A percentile compares a stretch with the other conserved stretches of the same genome.
phyloP scores from a whole-genome alignment of 2,113 vertebrate species.

The Xiphias gladius region DNA sequence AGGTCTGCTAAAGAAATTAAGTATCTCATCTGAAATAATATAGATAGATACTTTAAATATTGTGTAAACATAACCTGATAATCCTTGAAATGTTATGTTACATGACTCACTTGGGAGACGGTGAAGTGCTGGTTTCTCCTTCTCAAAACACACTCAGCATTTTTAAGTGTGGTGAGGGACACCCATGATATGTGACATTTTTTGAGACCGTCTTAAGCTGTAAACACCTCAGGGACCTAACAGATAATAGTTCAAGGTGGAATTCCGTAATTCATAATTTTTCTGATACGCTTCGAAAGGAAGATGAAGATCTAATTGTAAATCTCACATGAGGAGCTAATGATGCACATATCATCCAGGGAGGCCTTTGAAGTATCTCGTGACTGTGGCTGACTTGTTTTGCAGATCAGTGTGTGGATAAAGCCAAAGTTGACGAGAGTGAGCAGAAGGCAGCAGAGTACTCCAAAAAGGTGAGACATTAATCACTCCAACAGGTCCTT shows the following conservation, averaged over 20 bases:
- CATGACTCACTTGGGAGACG: not conserved
- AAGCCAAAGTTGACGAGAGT: constrained; percentile 96
- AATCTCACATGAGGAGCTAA: constrained; percentile 17
- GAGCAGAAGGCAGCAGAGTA: constrained; percentile 94
- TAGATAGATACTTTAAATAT: no score
- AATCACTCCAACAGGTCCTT: constrained; percentile 61
- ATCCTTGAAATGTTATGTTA: not conserved
- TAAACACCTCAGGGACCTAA: constrained; percentile 2
- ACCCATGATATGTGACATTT: not conserved
- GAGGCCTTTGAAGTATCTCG: constrained; percentile 3
- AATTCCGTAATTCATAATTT: not conserved
- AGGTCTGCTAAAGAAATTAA: no score
- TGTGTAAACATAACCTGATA: not conserved
- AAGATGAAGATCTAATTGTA: not conserved
- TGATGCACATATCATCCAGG: not conserved
- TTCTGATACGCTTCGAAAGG: constrained; percentile 3
- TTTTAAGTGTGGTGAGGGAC: not conserved
- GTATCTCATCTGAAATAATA: no score
- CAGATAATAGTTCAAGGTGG: not conserved
- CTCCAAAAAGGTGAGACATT: constrained; percentile 95
- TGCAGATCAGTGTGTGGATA: constrained; percentile 95
- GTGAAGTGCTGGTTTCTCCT: not conserved
- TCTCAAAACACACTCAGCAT: not conserved
- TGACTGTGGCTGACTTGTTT: constrained; percentile 48
- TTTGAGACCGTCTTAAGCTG: not conserved